A percentile compares a stretch with the other conserved stretches of the same genome.
Conservation (phyloP, 2,797 vertebrate genomes). For the Dicrostonyx torquatus region DNA sequence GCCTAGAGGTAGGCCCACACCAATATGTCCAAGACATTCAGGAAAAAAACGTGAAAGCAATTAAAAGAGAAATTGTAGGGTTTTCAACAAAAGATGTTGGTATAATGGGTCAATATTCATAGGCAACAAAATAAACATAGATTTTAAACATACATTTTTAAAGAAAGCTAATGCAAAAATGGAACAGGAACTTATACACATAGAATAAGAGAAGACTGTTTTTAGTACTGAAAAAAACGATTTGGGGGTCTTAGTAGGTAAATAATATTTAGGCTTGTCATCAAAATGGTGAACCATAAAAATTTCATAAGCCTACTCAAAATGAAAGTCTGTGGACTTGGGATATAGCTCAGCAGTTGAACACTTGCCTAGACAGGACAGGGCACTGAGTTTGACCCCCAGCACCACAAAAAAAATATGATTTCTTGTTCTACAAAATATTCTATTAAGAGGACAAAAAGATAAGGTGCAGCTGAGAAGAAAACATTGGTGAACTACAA, state of each 20-base stretch:
- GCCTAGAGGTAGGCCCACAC: not conserved
- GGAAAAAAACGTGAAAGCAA: not conserved
- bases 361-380: not conserved
- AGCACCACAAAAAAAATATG: not conserved
- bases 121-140: not conserved
- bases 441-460: not conserved
- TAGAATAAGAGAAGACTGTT: not conserved
- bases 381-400: not conserved
- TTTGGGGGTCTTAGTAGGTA: not conserved
- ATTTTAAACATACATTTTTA: not conserved
- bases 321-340: not conserved
- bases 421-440: not conserved
- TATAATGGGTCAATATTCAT: not conserved
- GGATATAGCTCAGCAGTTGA: too few relatives aligned
- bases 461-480: not conserved
- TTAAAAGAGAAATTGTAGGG: not conserved
- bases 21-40: not conserved
- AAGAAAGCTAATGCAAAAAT: not conserved
- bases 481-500: not conserved
- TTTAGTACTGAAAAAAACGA: not conserved
- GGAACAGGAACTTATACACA: not conserved
- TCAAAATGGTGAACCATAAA: not conserved
- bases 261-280: constrained; percentile 39
- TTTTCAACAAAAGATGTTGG: not conserved
- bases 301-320: not conserved